Evolutionary conservation across 2,797 vertebrate genomes (phyloP), one percentile per base, ranked within the genome.

Genomic region (Cephalopachus bancanus): DNA sequence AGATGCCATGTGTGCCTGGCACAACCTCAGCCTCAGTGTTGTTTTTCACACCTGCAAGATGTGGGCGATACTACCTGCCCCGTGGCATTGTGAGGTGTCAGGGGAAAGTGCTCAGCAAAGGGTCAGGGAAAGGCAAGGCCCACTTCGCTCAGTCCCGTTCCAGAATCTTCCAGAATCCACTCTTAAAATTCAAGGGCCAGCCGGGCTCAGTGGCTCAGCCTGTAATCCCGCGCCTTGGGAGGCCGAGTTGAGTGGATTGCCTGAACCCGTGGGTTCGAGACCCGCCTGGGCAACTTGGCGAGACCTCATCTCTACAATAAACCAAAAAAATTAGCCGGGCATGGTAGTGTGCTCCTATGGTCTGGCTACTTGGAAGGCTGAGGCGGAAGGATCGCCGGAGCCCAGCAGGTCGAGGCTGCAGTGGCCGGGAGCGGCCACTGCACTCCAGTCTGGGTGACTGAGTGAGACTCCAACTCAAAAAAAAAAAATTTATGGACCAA

Each of bases 1-100:
- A 44, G 49, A n/a, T 37, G 78, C 17, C 5, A 0, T 0, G 49
- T 3, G 6, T 44, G 57, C 53, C 37, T 10, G 51, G 30, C 4
- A 75, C 16, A 14, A 1, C 24, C 69, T 16, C 53, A 17, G 72
- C 22, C 37, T 37, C 5, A 2, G 2, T 1, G 44, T 30, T 0
- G 5, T 49, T 49, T 78, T 87, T 57, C 55, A 90, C 62, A 26
- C 51, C 37, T 94, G 22, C 49, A 64, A 62, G 91, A 10, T 30
- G 71, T 59, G 51, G 57, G 33, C n/a, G 57, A 20, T 24, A 11
- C 12, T n/a, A 30, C 49, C 65, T 16, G 20, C 64, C 28, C 51
- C 28, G 5, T 11, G 19, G 44, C 59, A 51, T 20, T 12, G 9
- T 3, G 78, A 59, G n/a, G 51, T 6, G 9, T 9, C 3, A 5